A percentile compares a stretch with the other conserved stretches of the same genome.
Conservation (phyloP, 1,140 invertebrate genomes). For the Hydropsyche tenuis region DNA sequence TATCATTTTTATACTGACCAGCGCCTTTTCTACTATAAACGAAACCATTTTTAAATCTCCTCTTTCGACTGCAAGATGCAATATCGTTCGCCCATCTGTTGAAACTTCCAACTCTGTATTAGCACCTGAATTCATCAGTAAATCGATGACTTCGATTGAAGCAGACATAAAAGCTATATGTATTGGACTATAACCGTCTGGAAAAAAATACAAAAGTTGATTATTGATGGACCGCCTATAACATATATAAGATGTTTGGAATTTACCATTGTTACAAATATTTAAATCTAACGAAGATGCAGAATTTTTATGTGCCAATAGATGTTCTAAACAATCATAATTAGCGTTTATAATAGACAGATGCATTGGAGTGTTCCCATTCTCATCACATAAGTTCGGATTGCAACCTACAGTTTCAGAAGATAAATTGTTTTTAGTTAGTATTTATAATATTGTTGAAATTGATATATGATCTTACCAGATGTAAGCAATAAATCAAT, state of each 20-base stretch:
- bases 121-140: not conserved
- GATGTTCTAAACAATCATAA: not conserved
- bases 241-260: not conserved
- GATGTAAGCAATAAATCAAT: not conserved
- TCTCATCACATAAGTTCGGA: constrained; percentile 27
- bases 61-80: constrained; percentile 29
- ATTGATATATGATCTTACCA: not conserved
- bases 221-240: not conserved
- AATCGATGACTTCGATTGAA: not conserved
- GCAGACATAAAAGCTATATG: constrained; percentile 14
- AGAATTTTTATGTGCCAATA: not conserved
- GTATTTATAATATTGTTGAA: not conserved
- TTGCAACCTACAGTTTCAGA: constrained; percentile 14
- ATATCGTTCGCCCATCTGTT: constrained; percentile 12
- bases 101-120: not conserved
- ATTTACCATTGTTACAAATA: not conserved
- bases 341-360: constrained; percentile 14
- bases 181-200: constrained; percentile 22
- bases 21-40: not conserved
- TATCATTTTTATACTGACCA: constrained; percentile 9
- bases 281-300: too few species aligned
- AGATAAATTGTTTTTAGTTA: not conserved
- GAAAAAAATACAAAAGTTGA: constrained; percentile 17
- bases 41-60: not conserved
- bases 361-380: constrained; percentile 20